Evolutionary conservation across 1,140 invertebrate genomes (phyloP), one percentile per base, ranked within the genome.

Genomic region (Araneus ventricosus): DNA sequence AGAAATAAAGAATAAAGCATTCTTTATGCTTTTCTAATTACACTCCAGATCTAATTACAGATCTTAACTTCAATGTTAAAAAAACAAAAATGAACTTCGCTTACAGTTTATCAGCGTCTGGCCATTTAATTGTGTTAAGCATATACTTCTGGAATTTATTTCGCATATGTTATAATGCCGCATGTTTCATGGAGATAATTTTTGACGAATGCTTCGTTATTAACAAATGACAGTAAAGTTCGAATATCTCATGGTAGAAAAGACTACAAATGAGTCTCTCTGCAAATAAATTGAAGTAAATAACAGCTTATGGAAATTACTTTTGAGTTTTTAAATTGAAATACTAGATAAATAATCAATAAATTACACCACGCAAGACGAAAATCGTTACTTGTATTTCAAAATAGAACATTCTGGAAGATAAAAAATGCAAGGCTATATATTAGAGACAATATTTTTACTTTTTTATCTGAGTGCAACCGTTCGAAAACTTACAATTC

Each of bases 11-110:
- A 88, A 67, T 41, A 20, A 75, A 59, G 22, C 27, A 20, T 57
- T 86, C 45, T 37, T 86, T 61, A 22, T 52, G 8, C n/a, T 39
- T 88, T 88, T 39, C 61, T 88, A 63, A 88, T 63, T 88, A 88
- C 39, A 20, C n/a, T n/a, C 22, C 39, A 24, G 20, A 24, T 61
- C 45, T 86, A 86, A 86, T 86, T 86, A 37, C 37, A 24, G 7
- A 6, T 7, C 27, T 86, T 86, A 52, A 61, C 24, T 59, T 61
- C 34, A 22, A 59, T 5, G 22, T 84, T 80, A 22, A 10, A 34
- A 7, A 80, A 80, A 80, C 5, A 80, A 80, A 80, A 80, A 80
- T 70, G 24, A 6, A 8, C 17, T 24, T 80, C 34, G 22, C 22
- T 80, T 22, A 10, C 10, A 80, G 37, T 80, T 80, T 41, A 27